These are phyloP conservation scores for Hemithea aestivaria DNA, from an alignment of 2,888 invertebrate species.

Conservation along the genomic window DNA sequence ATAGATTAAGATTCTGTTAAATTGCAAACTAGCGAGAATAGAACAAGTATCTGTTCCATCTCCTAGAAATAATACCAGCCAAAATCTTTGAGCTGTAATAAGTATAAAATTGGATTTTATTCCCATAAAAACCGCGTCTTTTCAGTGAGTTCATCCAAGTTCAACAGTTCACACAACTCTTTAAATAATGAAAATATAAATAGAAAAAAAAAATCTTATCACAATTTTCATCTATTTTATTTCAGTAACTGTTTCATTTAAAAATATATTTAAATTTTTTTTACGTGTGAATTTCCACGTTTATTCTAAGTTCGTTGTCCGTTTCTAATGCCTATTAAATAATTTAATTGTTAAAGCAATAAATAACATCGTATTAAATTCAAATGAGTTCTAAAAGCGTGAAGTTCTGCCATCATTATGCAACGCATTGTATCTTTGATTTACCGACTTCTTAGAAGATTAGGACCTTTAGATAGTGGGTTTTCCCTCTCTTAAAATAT, in stretches of 20 bases:
- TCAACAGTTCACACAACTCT: too few relatives aligned
- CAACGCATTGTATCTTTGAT: slow-evolving; percentile 48
- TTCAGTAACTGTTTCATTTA: not conserved
- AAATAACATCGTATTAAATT: slow-evolving; percentile 42
- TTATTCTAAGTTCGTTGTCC: slow-evolving; percentile 13
- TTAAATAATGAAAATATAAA: too few relatives aligned
- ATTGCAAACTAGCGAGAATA: too few relatives aligned
- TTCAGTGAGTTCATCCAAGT: too few relatives aligned
- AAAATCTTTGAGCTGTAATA: too few relatives aligned
- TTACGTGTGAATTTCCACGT: slow-evolving; percentile 12
- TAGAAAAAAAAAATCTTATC: not conserved
- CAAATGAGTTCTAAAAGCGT: slow-evolving; percentile 41
- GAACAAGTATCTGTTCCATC: too few relatives aligned
- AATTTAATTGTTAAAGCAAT: slow-evolving; percentile 46
- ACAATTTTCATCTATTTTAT: too few relatives aligned
- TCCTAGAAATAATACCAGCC: too few relatives aligned
- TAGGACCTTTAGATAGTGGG: slow-evolving; percentile 38
- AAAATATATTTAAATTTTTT: slow-evolving; percentile 4
- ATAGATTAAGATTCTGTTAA: too few relatives aligned
- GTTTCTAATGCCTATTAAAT: slow-evolving; percentile 24
- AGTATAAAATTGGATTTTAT: too few relatives aligned
- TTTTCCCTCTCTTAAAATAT: slow-evolving; percentile 60
- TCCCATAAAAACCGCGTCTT: too few relatives aligned
- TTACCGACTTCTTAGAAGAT: slow-evolving; percentile 36
- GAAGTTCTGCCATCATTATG: slow-evolving; percentile 52